A percentile compares a stretch with the other conserved stretches of the same genome.
These are phyloP conservation scores for Drosophila demipolita DNA, from an alignment of 2,888 invertebrate species.

Conservation along the genomic window DNA sequence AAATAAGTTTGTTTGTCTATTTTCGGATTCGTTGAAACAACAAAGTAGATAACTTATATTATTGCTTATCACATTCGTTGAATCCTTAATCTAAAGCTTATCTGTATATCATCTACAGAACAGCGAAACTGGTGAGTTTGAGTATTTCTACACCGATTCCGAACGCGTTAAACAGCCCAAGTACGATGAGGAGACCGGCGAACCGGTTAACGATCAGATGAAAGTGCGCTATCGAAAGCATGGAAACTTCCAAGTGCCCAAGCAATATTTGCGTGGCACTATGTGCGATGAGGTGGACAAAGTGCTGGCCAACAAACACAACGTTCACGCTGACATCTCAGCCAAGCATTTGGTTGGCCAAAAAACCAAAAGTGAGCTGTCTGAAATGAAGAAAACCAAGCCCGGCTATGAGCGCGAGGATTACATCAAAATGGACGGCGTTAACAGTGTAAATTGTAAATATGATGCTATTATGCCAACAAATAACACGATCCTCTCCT, in stretches of 20 bases:
- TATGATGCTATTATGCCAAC: not conserved
- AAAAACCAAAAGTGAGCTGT: not conserved
- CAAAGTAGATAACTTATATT: not conserved
- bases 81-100: slow-evolving; percentile 10
- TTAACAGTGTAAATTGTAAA: slow-evolving; percentile 72
- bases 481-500: not conserved
- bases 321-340: slow-evolving; percentile 46
- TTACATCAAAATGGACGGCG: slow-evolving; percentile 82
- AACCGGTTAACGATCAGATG: slow-evolving; percentile 79
- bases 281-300: slow-evolving; percentile 77
- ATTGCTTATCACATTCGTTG: slow-evolving; percentile 7
- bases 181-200: slow-evolving; percentile 84
- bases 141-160: slow-evolving; percentile 70
- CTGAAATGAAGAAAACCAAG: slow-evolving; percentile 31
- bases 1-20: not conserved
- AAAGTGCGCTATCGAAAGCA: slow-evolving; percentile 82
- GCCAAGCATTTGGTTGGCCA: slow-evolving; percentile 41
- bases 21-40: not conserved
- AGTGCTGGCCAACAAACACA: slow-evolving; percentile 63
- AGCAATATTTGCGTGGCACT: slow-evolving; percentile 75
- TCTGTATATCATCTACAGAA: slow-evolving; percentile 70
- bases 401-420: slow-evolving; percentile 78
- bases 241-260: slow-evolving; percentile 83
- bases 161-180: slow-evolving; percentile 65
- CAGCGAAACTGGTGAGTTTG: slow-evolving; percentile 83